Conservation (phyloP, 1,140 invertebrate species). For the Drosophila navojoa region DNA sequence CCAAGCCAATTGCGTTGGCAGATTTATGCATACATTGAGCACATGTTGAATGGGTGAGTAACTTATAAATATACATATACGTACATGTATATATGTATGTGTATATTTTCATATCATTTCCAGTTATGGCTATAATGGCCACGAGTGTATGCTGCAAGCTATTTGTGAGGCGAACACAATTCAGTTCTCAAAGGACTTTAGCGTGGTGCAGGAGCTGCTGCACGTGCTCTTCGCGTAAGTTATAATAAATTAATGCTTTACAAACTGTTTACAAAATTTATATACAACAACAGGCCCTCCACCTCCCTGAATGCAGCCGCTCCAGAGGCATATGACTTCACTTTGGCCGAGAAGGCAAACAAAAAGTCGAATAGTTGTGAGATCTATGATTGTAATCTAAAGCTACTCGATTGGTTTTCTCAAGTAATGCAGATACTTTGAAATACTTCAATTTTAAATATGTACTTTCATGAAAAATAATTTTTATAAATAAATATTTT, state of each 20-base stretch:
- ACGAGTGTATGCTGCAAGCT: conserved; percentile 54
- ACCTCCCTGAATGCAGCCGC: conserved; percentile 28
- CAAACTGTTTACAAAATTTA: not conserved
- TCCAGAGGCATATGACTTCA: conserved; percentile 29
- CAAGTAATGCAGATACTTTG: conserved; percentile 6
- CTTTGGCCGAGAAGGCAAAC: conserved; percentile 40
- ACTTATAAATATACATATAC: not conserved
- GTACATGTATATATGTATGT: not conserved
- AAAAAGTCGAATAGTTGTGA: conserved; percentile 24
- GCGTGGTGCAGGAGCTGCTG: conserved; percentile 50
- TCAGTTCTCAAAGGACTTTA: conserved; percentile 45
- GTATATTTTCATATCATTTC: too few relatives aligned
- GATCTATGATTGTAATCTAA: conserved; percentile 56
- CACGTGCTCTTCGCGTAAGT: conserved; percentile 58
- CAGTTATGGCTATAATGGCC: conserved; percentile 62
- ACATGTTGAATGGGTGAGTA: conserved; percentile 53
- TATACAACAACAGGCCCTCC: conserved; percentile 27
- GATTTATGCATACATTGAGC: conserved; percentile 57
- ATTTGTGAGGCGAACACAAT: conserved; percentile 61
- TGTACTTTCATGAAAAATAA: not conserved
- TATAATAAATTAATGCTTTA: not conserved
- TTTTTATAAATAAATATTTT: not conserved
- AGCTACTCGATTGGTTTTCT: conserved; percentile 57
- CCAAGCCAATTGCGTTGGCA: conserved; percentile 55
- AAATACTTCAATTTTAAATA: too few relatives aligned